Conservation (phyloP, 2,888 invertebrate species). For the Pseudococcus jackbeardsleyi region DNA sequence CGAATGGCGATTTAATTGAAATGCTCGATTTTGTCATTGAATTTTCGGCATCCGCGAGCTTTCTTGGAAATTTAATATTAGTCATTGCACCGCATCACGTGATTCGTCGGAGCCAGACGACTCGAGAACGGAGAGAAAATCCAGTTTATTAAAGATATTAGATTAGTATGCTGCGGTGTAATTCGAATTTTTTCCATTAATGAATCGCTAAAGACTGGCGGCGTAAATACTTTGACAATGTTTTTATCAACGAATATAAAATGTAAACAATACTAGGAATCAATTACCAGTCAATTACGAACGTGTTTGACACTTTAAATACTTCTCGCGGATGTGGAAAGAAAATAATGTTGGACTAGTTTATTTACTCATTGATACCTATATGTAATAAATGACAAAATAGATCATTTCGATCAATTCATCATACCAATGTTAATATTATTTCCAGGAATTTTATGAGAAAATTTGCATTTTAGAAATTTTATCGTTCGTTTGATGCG, state of each 20-base stretch:
- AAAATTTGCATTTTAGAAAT: too few species aligned
- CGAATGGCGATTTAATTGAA: conserved; percentile 39
- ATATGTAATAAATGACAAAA: too few species aligned
- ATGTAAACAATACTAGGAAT: background rate
- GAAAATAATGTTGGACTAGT: too few species aligned
- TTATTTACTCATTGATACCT: too few species aligned
- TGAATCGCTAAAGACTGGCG: background rate
- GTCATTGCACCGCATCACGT: background rate
- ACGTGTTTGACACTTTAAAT: too few species aligned
- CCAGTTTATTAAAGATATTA: conserved; percentile 6
- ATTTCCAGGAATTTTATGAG: too few species aligned
- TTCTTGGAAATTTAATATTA: background rate
- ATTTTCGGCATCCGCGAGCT: background rate
- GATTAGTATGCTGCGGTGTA: background rate
- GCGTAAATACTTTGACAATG: background rate
- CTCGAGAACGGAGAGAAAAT: background rate
- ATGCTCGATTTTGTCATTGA: conserved; percentile 21
- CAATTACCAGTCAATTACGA: too few species aligned
- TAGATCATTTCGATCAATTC: too few species aligned
- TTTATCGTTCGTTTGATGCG: too few species aligned
- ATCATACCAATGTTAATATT: too few species aligned
- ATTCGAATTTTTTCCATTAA: background rate
- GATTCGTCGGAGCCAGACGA: background rate
- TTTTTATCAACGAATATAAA: background rate
- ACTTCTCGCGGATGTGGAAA: too few species aligned